Evolutionary conservation across 2,797 vertebrate species (phyloP).

Genomic region (Chiroxiphia lanceolata): DNA sequence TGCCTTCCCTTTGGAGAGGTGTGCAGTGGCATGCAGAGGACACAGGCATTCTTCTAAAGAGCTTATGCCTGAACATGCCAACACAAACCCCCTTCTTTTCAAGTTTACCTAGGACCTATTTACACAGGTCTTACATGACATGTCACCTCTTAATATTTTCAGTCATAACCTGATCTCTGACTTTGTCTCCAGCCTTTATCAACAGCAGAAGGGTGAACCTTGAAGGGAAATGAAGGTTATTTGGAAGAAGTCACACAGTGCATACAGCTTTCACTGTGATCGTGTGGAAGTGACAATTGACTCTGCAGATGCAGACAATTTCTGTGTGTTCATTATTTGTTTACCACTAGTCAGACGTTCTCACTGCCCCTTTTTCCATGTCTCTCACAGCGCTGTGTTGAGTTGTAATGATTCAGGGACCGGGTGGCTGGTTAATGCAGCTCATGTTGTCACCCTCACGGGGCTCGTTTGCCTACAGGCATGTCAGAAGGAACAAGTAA

Average conservation of each 20-base stretch:
- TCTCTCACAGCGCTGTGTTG: not conserved
- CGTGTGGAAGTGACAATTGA: not conserved
- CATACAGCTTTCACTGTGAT: not conserved
- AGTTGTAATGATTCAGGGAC: constrained; percentile 4
- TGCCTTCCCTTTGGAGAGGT: not conserved
- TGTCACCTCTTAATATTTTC: not conserved
- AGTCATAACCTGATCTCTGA: not conserved
- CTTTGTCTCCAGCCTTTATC: not conserved
- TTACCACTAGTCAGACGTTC: not conserved
- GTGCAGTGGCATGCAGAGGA: not conserved
- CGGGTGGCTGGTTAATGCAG: constrained; percentile 13
- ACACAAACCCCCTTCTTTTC: not conserved
- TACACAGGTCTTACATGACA: not conserved
- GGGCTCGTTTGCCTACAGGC: constrained; percentile 63
- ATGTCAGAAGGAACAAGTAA: constrained; percentile 53
- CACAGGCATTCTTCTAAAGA: not conserved
- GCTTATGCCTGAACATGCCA: not conserved
- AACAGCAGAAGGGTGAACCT: not conserved
- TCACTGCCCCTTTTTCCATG: not conserved
- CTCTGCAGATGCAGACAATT: not conserved
- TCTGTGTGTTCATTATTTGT: not conserved
- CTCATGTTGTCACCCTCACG: not conserved
- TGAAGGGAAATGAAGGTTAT: not conserved
- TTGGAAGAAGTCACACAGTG: not conserved
- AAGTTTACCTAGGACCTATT: not conserved